Base-by-base conservation (phyloP, 2,797 vertebrate species). In the Myotis myotis region DNA sequence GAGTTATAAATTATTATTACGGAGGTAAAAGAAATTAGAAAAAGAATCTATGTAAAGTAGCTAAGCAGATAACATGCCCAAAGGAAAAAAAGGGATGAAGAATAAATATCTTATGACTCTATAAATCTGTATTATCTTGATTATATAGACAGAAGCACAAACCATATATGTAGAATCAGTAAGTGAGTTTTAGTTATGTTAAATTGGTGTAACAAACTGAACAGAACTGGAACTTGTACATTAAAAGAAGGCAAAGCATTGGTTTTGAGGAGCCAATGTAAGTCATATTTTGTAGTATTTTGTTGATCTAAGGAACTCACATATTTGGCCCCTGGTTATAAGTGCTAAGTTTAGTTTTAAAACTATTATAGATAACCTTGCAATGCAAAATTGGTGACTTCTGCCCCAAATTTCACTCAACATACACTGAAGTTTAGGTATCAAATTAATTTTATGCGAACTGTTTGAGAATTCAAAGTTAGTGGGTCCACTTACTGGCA, bases 1-100 rank as follows among this genome's bases (percentile, higher is more conserved):
- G 20, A 95, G 68, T 60, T 91, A 17, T 91, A 71, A 83, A 51
- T 93, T 92, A 75, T 75, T 90, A 84, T 80, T 70, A 36, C 36
- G 36, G 33, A n/a, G 79, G 41, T 78, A 68, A 90, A 76, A 92
- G n/a, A 87, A 30, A 17, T 44, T 92, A 66, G 30, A n/a, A 57
- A 44, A 94, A 87, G 70, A 23, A 71, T 17, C 38, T 72, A 9
- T 47, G 30, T 74, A 79, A 78, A 76, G 70, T 76, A 83, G 3
- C 71, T 68, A 57, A 51, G 71, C 85, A 81, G 28, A 10, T 90
- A 25, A 68, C n/a, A 11, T 51, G 28, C 57, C 41, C 70, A 38
- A 91, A 87, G 49, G 36, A 20, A 74, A 91, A 57, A 72, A 11
- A 22, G 71, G 4, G 33, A 51, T 49, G 57, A 4, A 78, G 33